Evolutionary conservation across 1,140 invertebrate species (phyloP).

Genomic region (Lordiphosa clarofinis): DNA sequence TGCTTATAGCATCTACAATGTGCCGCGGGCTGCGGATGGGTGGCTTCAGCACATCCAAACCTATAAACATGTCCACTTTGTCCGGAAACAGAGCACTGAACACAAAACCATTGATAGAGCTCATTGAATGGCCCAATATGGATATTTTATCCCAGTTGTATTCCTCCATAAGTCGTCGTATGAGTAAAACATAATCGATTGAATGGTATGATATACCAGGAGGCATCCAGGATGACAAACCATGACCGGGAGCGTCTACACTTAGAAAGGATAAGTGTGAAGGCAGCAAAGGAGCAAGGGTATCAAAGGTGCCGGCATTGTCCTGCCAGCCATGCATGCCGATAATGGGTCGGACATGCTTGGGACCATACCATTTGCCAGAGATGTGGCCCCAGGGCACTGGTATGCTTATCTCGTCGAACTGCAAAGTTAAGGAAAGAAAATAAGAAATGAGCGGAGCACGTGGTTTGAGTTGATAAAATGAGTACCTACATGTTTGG

Average conservation of each 20-base stretch:
- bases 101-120: conserved; percentile 82
- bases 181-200: conserved; percentile 81
- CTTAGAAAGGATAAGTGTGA: conserved; percentile 83
- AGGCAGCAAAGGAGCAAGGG: conserved; percentile 83
- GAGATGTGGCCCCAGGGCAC: conserved; percentile 85
- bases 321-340: conserved; percentile 89
- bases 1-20: conserved; percentile 49
- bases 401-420: conserved; percentile 84
- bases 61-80: conserved; percentile 83
- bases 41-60: conserved; percentile 83
- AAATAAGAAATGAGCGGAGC: not conserved
- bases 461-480: not conserved
- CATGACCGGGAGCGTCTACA: conserved; percentile 87
- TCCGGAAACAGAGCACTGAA: conserved; percentile 83
- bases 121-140: conserved; percentile 86
- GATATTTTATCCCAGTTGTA: conserved; percentile 86
- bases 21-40: conserved; percentile 67
- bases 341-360: conserved; percentile 84
- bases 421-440: conserved; percentile 49
- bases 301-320: conserved; percentile 87
- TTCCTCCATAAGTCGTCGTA: conserved; percentile 83
- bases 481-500: conserved; percentile 47
- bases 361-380: conserved; percentile 86
- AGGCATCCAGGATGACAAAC: conserved; percentile 85
- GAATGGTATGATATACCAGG: conserved; percentile 83